Evolutionary conservation across 1,140 invertebrate genomes (phyloP).

Genomic region (Medauroidea extradentata): DNA sequence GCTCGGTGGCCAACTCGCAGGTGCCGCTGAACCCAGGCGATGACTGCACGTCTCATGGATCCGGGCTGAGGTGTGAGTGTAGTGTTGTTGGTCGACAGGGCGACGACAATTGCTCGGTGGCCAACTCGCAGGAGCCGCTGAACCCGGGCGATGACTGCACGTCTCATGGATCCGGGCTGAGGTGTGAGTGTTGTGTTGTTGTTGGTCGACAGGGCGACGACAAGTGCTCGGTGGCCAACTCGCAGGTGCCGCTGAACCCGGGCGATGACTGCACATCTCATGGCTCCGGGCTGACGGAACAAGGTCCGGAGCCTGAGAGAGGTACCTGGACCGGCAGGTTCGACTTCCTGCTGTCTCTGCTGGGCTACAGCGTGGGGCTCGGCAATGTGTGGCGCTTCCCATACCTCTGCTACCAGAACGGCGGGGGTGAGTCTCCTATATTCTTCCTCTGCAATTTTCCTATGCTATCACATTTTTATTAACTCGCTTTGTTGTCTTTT

Average conservation of each 20-base stretch:
- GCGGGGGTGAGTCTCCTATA: slow-evolving; percentile 66
- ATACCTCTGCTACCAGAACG: slow-evolving; percentile 74
- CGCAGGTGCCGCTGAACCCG: slow-evolving; percentile 44
- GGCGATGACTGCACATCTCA: slow-evolving; percentile 36
- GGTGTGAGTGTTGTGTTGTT: background rate
- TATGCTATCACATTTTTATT: too few species aligned
- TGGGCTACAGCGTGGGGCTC: slow-evolving; percentile 81
- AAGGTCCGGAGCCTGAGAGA: slow-evolving; percentile 57
- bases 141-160: slow-evolving; percentile 40
- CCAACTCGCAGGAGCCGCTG: slow-evolving; percentile 47
- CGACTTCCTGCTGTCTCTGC: slow-evolving; percentile 73
- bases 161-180: too few species aligned
- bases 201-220: slow-evolving; percentile 42
- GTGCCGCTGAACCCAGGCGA: slow-evolving; percentile 41
- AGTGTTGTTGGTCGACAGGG: slow-evolving; percentile 31
- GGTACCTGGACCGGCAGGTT: slow-evolving; percentile 77
- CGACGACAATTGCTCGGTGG: slow-evolving; percentile 49
- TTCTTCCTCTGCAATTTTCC: too few species aligned
- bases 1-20: slow-evolving; percentile 49
- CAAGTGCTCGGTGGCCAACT: slow-evolving; percentile 50
- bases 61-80: too few species aligned
- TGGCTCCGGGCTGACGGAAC: slow-evolving; percentile 27
- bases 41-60: too few species aligned
- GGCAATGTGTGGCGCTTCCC: slow-evolving; percentile 84
- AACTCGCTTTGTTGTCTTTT: too few species aligned